Base-by-base conservation (phyloP, 2,888 invertebrate species). In the Calephelis perditalis region DNA sequence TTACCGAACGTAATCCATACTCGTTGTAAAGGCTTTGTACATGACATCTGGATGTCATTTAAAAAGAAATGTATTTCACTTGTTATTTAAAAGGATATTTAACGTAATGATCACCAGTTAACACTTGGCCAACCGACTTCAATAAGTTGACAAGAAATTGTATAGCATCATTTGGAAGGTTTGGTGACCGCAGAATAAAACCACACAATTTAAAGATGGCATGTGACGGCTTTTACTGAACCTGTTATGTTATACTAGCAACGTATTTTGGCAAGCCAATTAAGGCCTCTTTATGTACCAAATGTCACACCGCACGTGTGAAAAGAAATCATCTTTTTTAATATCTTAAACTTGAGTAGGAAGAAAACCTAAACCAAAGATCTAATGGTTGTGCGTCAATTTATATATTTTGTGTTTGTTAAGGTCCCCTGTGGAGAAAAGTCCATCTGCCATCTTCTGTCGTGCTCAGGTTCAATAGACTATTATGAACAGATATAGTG, bases 131-230 rank as follows among this genome's bases (percentile, higher is more conserved):
- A 76, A 72, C 72, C 74, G 75, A 78, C 84, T 81, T 83, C 81
- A 82, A 81, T 76, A 75, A 73, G 73, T 77, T 79, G 79, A 81
- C 81, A 78, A 75, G 74, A 78, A 77, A 80, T 73, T 72, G 73
- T 70, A 70, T 70, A 72, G 75, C 69, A 73, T 77, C 70, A 79
- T 76, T 77, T 73, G 74, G 74, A 70, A 71, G 11, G 81, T 86
- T 85, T 70, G 78, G 79, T 74, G 81, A 88, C 86, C 86, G 73
- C 86, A 83, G 65, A 69, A 81, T 78, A 77, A 80, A 87, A 85
- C 87, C 86, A 76, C 86, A 70, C 72, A 69, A 72, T 74, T 81
- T 79, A 76, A 81, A 75, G 77, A 78, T 80, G 82, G 79, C 82
- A 69, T 71, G 71, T 70, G 69, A 70, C 71, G 70, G 67, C 74